A percentile compares a stretch with the other conserved stretches of the same genome.
Conservation (phyloP, 2,113 vertebrate genomes). For the Rousettus leschenaultii region DNA sequence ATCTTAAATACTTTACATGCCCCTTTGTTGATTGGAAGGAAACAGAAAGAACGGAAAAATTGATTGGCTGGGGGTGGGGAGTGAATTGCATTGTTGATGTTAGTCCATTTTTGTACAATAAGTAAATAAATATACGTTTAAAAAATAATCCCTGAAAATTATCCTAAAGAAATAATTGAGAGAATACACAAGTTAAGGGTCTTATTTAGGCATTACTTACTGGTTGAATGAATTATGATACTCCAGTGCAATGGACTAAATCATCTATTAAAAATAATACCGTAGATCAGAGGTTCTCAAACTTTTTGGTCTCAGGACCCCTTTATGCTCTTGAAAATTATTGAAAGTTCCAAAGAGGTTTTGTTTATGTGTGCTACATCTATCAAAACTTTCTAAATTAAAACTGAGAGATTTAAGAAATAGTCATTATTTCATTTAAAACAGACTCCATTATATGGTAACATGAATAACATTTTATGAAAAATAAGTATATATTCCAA, state of each 20-base stretch:
- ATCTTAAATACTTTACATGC: neutral
- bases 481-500: neutral
- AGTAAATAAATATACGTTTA: neutral
- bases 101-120: neutral
- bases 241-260: neutral
- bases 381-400: neutral
- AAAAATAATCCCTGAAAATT: constrained; percentile 17
- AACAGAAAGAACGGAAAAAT: neutral
- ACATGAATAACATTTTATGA: neutral
- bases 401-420: neutral
- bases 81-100: neutral
- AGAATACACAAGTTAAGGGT: neutral
- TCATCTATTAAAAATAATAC: neutral
- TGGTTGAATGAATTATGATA: neutral
- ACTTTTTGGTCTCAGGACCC: neutral
- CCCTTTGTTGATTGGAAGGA: neutral
- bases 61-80: neutral
- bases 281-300: neutral
- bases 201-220: constrained; percentile 11
- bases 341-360: neutral
- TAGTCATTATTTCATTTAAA: constrained; percentile 3
- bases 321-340: neutral
- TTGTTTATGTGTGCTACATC: neutral
- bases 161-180: neutral
- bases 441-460: neutral